These are phyloP conservation scores for Calliphora vomitoria DNA, from an alignment of 2,888 invertebrate species.

Conservation along the genomic window DNA sequence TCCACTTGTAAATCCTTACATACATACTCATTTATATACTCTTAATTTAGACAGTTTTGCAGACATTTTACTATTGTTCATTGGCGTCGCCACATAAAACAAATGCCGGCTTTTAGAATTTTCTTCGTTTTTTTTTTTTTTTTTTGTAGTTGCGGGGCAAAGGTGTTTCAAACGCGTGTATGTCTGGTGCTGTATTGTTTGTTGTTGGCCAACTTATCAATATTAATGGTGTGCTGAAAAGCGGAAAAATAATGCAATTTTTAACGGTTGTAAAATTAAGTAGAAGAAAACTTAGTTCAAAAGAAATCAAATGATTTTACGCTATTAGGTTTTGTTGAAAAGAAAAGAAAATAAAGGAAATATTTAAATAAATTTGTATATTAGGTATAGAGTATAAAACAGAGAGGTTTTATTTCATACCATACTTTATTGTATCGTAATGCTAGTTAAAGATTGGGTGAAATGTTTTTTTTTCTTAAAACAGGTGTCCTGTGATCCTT, in stretches of 20 bases:
- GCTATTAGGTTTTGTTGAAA: neutral
- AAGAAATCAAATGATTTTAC: slow-evolving; percentile 6
- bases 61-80: slow-evolving; percentile 38
- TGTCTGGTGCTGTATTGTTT: slow-evolving; percentile 19
- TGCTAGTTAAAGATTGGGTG: no score
- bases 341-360: neutral
- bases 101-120: slow-evolving; percentile 42
- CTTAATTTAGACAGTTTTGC: slow-evolving; percentile 35
- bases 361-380: no score
- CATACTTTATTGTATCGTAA: no score
- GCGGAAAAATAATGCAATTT: slow-evolving; percentile 69
- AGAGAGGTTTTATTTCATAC: no score
- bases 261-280: slow-evolving; percentile 45
- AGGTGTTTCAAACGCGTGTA: slow-evolving; percentile 22
- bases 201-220: slow-evolving; percentile 55
- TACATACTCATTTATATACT: slow-evolving; percentile 18
- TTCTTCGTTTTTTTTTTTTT: neutral
- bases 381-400: no score
- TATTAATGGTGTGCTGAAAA: slow-evolving; percentile 70
- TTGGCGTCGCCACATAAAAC: slow-evolving; percentile 64
- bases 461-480: no score
- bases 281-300: neutral
- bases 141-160: neutral
- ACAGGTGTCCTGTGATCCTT: no score
- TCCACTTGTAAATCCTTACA: neutral